Base-by-base conservation (phyloP, 2,888 invertebrate genomes). In the Acanthococcus lagerstroemiae region DNA sequence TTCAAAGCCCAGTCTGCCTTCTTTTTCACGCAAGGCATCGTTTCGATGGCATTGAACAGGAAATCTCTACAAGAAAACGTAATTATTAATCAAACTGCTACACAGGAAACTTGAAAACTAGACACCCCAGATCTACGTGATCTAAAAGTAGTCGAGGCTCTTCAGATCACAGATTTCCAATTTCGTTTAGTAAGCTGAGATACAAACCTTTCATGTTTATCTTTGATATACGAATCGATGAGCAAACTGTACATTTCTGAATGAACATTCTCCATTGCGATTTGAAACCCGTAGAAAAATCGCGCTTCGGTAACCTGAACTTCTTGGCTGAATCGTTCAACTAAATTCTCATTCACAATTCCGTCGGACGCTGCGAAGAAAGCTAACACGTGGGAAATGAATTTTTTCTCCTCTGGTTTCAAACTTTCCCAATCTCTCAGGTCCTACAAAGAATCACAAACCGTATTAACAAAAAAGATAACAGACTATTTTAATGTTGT, bases 351-450 rank as follows among this genome's bases (percentile, higher is more conserved):
- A 77, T 99, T 99, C 0, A 99, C 99, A 74, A 99, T 99, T 24
- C 99, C 99, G 80, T 99, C 99, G 19, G 97, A 97, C 2, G 99
- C 99, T 66, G 99, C 99, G 76, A 99, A 99, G 78, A 99, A 99
- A 3, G 99, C 99, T 68, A 99, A 78, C 0, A 99, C 90, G 76
- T 99, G 95, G 1, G 94, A 94, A 72, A 99, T 90, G 75, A 99
- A 99, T 74, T 95, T 88, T 58, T 84, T 84, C 77, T 99, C 99
- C 69, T 89, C 85, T 65, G 85, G 83, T 70, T 87, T 94, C 61
- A 99, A 78, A 66, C 77, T 82, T 12, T 85, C 83, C 99, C 99
- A 99, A 75, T 99, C 88, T 4, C 77, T 74, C 67, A 88, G 72
- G 74, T 99, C 99, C 83, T 87, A 71, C 9, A 55, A n/a, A 7